Percentiles rank a stretch among this genome's conserved stretches.
Conservation (phyloP, 2,888 invertebrate genomes). For the Eupithecia subumbrata region DNA sequence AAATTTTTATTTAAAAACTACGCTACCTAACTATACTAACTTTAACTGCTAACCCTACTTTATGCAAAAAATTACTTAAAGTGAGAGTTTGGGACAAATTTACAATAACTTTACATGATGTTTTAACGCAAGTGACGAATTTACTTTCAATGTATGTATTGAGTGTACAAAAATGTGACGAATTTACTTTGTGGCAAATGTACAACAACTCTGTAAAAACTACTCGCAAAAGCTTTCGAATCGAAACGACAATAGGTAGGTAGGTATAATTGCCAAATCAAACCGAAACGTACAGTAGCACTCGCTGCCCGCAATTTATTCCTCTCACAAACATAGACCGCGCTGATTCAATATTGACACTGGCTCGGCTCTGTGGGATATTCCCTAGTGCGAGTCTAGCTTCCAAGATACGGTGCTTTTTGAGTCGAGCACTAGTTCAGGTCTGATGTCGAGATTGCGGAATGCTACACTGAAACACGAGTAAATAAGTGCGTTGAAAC, state of each 20-base stretch:
- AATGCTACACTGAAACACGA: constrained; percentile 7
- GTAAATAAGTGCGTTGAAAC: constrained; percentile 8
- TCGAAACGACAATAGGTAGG: neutral
- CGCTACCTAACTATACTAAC: no score
- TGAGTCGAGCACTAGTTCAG: constrained; percentile 31
- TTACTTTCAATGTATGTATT: no score
- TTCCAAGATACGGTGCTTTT: constrained; percentile 60
- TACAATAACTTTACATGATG: no score
- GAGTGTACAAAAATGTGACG: no score
- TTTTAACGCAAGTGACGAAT: no score
- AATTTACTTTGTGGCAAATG: no score
- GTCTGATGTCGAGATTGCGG: constrained; percentile 20
- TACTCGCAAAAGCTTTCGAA: neutral
- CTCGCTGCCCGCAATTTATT: constrained; percentile 74
- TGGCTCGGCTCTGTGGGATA: constrained; percentile 65
- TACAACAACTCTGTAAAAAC: neutral
- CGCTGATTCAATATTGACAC: constrained; percentile 80
- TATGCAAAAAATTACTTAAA: no score
- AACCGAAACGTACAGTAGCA: constrained; percentile 25
- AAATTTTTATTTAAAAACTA: no score
- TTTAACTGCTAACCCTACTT: no score
- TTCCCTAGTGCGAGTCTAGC: constrained; percentile 66
- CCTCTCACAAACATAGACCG: constrained; percentile 75
- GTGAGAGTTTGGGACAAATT: no score
- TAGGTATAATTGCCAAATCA: constrained; percentile 18